A percentile compares a stretch with the other conserved stretches of the same genome.
Conservation (phyloP, 2,113 vertebrate species). For the Periophthalmodon schlosseri region DNA sequence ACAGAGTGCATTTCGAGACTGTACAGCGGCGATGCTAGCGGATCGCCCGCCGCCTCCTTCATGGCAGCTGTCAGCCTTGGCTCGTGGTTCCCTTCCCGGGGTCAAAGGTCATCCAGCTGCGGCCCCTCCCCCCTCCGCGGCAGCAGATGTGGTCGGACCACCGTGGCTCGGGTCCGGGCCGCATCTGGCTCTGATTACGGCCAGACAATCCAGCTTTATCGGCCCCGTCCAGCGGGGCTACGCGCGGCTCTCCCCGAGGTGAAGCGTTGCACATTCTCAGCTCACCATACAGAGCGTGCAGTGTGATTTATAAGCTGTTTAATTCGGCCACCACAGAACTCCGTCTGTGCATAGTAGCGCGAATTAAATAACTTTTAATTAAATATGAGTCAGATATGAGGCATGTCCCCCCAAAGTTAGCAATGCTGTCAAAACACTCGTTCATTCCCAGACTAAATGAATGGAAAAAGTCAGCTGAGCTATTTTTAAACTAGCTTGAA, state of each 20-base stretch:
- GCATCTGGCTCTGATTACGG: conserved; percentile 81
- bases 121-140: conserved; percentile 63
- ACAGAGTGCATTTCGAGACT: conserved; percentile 19
- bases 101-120: conserved; percentile 81
- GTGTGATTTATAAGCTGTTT: conserved; percentile 61
- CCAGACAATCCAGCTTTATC: conserved; percentile 81
- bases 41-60: conserved; percentile 63
- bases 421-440: conserved; percentile 20
- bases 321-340: conserved; percentile 21
- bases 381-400: conserved; percentile 14
- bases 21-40: conserved; percentile 60
- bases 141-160: conserved; percentile 78
- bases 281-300: conserved; percentile 58
- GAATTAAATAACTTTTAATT: conserved; percentile 18
- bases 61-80: conserved; percentile 74
- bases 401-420: conserved; percentile 15
- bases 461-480: background rate
- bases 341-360: background rate
- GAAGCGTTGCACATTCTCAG: conserved; percentile 72
- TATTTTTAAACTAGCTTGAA: background rate
- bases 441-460: background rate
- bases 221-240: conserved; percentile 68
- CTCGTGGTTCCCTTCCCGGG: conserved; percentile 75
- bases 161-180: conserved; percentile 70
- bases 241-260: conserved; percentile 64